Base-by-base conservation (phyloP, 2,797 vertebrate species). In the Rhadinocentrus ornatus region DNA sequence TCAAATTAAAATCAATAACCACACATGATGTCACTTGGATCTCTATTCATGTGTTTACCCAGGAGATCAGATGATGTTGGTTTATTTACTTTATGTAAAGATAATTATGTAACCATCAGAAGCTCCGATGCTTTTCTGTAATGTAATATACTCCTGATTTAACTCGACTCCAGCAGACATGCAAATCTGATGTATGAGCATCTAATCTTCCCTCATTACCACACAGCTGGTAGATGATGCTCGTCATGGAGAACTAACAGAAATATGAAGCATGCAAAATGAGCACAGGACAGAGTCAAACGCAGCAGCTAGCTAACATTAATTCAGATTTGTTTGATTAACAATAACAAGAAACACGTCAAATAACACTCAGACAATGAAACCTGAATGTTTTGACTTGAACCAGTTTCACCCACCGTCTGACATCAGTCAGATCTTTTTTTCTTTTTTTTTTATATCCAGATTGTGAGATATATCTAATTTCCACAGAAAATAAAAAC, bases 171-270 rank as follows among this genome's bases (percentile, higher is more conserved):
- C 26, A 35, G 52, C 58, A 11, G 37, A 32, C 44, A 81, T 70
- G 70, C 74, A 74, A 67, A 69, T 69, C 26, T 37, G 57, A 52
- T 10, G 57, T 8, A 58, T 48, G 65, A 67, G 39, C 22, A 13
- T 41, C 18, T 41, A 24, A 61, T 54, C 48, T 52, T 61, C 34
- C 34, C 66, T 37, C 13, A 50, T 55, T 15, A 16, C 31, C 12
- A 12, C 9, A 27, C 37, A 27, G 24, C 44, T 52, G 66, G 22
- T 29, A n/a, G 31, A 20, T 52, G 56, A 52, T 37, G 46, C 66
- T 53, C 66, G 16, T 59, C 65, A 53, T 16, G 18, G 12, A 66
- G 16, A 66, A 55, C 26, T 35, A 48, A 48, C 54, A 34, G 55
- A 67, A 58, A 68, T 32, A 69, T 37, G 66, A 59, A 6, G 31